A percentile compares a stretch with the other conserved stretches of the same genome.
phyloP scores from a whole-genome alignment of 2,797 vertebrate genomes.

The Scarus forsteni region DNA sequence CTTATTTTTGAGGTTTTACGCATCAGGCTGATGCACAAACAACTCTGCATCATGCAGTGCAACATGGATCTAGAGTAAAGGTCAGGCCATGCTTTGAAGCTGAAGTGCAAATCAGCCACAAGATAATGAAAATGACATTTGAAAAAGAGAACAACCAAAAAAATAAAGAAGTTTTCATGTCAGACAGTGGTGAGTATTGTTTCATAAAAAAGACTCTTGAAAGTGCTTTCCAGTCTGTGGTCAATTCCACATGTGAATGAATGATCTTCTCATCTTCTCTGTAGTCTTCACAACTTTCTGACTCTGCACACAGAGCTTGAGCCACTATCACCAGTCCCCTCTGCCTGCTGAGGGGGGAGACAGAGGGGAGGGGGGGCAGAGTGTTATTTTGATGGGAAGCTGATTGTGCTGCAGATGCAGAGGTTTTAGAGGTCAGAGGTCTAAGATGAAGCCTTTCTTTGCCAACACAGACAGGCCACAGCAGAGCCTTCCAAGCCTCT shows the following conservation, averaged over 20 bases:
- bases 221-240: neutral
- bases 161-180: too few relatives aligned
- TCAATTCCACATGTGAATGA: neutral
- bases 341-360: conserved; percentile 27
- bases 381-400: conserved; percentile 71
- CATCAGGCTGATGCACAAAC: too few relatives aligned
- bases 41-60: too few relatives aligned
- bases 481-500: conserved; percentile 59
- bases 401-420: conserved; percentile 67
- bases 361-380: conserved; percentile 34
- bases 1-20: too few relatives aligned
- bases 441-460: conserved; percentile 81
- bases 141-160: too few relatives aligned
- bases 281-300: neutral
- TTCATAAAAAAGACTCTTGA: too few relatives aligned
- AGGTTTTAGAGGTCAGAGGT: conserved; percentile 78
- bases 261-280: too few relatives aligned
- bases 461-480: conserved; percentile 72
- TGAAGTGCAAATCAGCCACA: too few relatives aligned
- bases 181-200: too few relatives aligned
- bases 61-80: too few relatives aligned
- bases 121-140: too few relatives aligned
- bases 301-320: conserved; percentile 22
- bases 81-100: too few relatives aligned
- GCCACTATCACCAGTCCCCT: conserved; percentile 7